Evolutionary conservation across 1,140 invertebrate species (phyloP).

Genomic region (Bombus confusus): DNA sequence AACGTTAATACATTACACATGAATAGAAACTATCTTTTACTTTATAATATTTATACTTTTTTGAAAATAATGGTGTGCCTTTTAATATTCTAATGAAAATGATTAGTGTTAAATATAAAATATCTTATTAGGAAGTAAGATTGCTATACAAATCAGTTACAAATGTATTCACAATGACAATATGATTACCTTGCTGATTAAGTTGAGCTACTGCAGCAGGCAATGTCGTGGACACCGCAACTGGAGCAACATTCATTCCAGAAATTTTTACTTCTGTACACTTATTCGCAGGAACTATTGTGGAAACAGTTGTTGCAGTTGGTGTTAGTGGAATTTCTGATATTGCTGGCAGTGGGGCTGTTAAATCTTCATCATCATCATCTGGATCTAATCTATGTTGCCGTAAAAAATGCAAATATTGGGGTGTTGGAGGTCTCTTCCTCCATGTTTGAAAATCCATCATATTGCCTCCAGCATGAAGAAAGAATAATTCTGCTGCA

Average conservation of each 20-base stretch:
- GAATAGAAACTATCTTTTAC: neutral
- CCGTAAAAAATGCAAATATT: slow-evolving; percentile 89
- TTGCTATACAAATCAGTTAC: neutral
- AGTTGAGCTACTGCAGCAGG: slow-evolving; percentile 85
- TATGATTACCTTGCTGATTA: slow-evolving; percentile 82
- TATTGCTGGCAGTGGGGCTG: slow-evolving; percentile 69
- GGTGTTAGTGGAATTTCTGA: slow-evolving; percentile 70
- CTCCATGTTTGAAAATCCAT: slow-evolving; percentile 93
- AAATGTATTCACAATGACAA: neutral
- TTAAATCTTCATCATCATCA: slow-evolving; percentile 84
- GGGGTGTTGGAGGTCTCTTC: slow-evolving; percentile 88
- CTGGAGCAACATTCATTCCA: slow-evolving; percentile 85
- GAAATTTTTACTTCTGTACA: slow-evolving; percentile 86
- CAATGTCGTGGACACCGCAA: slow-evolving; percentile 85
- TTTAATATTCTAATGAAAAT: slow-evolving; percentile 13
- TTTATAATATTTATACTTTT: neutral
- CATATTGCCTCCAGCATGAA: slow-evolving; percentile 92
- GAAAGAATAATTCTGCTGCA: slow-evolving; percentile 92
- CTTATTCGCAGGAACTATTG: slow-evolving; percentile 61
- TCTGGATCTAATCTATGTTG: slow-evolving; percentile 88
- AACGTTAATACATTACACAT: neutral
- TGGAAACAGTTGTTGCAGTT: slow-evolving; percentile 50
- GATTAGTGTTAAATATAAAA: slow-evolving; percentile 18
- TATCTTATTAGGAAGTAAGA: neutral
- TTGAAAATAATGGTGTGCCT: neutral